Base-by-base conservation (phyloP, 1,140 invertebrate genomes). In the Ceratina calcarata region DNA sequence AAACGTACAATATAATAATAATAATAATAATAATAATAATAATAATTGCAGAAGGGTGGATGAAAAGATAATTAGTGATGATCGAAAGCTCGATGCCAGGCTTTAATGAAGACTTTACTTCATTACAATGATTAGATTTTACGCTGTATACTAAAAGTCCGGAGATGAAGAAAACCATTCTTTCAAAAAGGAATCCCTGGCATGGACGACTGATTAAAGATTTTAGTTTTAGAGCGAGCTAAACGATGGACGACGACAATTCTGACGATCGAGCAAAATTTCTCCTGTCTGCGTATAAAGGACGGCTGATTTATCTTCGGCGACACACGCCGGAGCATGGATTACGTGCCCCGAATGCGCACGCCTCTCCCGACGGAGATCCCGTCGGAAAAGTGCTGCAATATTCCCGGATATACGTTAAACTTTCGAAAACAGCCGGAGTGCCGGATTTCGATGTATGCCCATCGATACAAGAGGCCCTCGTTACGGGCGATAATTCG, bases 261-360 rank as follows among this genome's bases (percentile, higher is more conserved):
- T 57, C 18, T 70, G 18, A 49, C 60, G 27, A 79, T 65, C 12
- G 69, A 75, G 45, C 37, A 71, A 67, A 80, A 75, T 66, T 80
- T 67, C 78, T 60, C 65, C 69, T 53, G 24, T 66, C 37, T 61
- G 16, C 24, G 78, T 67, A 65, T 24, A 75, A 61, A 15, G 61
- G 32, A 75, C 24, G 64, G 60, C 55, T 67, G 71, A 75, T 75
- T 80, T 75, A 75, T 80, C 78, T 75, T 67, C 71, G 24, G 57
- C 62, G 71, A 67, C 69, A 67, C 61, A 67, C 62, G 55, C 55
- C 53, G 64, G 24, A 80, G 53, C 78, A 80, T 80, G 71, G 71
- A 80, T 80, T 80, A 80, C 78, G 78, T 80, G 70, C 78, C 16
- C 60, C 27, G 78, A 80, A 80, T 74, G 45, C 27, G 15, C 32